Evolutionary conservation across 2,797 vertebrate species (phyloP).

Genomic region (Eremophila alpestris): DNA sequence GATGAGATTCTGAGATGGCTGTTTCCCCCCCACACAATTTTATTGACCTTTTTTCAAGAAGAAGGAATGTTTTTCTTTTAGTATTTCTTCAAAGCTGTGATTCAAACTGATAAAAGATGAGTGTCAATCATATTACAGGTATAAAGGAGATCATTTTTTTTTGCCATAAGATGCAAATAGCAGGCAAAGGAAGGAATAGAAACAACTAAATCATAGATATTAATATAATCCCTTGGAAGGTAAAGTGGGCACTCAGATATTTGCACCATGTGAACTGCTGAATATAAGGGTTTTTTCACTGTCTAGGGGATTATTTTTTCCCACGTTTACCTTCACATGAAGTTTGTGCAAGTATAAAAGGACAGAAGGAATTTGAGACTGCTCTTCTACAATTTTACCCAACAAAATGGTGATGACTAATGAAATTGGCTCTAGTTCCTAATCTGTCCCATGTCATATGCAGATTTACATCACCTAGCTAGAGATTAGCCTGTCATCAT

Average conservation of each 20-base stretch:
- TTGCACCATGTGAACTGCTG: background rate
- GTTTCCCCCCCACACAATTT: background rate
- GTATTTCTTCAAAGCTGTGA: background rate
- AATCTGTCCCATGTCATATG: rapidly evolving
- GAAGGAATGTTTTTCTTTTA: background rate
- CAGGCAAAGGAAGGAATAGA: background rate
- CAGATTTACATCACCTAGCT: background rate
- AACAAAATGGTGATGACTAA: background rate
- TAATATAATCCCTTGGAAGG: background rate
- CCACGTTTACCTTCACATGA: background rate
- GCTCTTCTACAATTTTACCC: background rate
- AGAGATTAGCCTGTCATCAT: background rate
- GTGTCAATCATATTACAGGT: background rate
- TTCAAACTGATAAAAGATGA: background rate
- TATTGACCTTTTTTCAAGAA: background rate
- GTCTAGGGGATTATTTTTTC: background rate
- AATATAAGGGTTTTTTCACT: background rate
- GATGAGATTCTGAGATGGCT: background rate
- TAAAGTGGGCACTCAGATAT: background rate
- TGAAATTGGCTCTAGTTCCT: background rate
- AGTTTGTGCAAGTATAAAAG: background rate
- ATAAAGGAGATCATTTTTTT: background rate
- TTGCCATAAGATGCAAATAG: background rate
- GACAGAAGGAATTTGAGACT: background rate
- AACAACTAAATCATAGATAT: background rate